phyloP scores from a whole-genome alignment of 1,140 invertebrate genomes.

The Drosophila lacteicornis region DNA sequence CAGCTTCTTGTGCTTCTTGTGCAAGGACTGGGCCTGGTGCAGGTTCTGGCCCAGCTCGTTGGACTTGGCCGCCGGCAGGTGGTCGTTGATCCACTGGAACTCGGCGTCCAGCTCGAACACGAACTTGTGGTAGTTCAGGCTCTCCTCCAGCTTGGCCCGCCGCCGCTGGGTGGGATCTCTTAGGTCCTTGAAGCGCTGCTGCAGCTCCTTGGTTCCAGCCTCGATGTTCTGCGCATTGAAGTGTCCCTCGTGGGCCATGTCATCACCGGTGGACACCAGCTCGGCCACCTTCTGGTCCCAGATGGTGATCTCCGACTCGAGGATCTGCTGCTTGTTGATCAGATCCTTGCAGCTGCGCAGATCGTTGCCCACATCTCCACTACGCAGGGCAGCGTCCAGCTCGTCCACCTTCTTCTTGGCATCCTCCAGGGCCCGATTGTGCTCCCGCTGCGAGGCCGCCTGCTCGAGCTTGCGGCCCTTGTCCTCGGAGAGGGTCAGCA shows the following conservation, averaged over 20 bases:
- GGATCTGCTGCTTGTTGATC: conserved; percentile 92
- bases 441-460: conserved; percentile 80
- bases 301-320: conserved; percentile 92
- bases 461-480: conserved; percentile 91
- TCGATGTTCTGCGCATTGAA: conserved; percentile 96
- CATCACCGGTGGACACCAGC: conserved; percentile 91
- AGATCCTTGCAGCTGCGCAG: conserved; percentile 95
- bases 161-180: conserved; percentile 88
- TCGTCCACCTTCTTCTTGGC: conserved; percentile 93
- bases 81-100: conserved; percentile 98
- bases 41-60: conserved; percentile 92
- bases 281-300: conserved; percentile 92
- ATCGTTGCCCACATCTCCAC: conserved; percentile 93
- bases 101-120: conserved; percentile 97
- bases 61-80: conserved; percentile 92
- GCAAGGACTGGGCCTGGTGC: conserved; percentile 95
- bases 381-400: conserved; percentile 90
- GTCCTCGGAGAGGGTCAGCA: conserved; percentile 90
- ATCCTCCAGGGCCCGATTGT: conserved; percentile 89
- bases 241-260: conserved; percentile 96
- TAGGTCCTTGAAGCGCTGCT: conserved; percentile 88
- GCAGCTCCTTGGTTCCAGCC: conserved; percentile 91
- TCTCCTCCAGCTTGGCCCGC: conserved; percentile 93
- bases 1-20: conserved; percentile 97
- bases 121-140: conserved; percentile 94